phyloP scores from a whole-genome alignment of 2,888 invertebrate species.

The Netelia inedita region DNA sequence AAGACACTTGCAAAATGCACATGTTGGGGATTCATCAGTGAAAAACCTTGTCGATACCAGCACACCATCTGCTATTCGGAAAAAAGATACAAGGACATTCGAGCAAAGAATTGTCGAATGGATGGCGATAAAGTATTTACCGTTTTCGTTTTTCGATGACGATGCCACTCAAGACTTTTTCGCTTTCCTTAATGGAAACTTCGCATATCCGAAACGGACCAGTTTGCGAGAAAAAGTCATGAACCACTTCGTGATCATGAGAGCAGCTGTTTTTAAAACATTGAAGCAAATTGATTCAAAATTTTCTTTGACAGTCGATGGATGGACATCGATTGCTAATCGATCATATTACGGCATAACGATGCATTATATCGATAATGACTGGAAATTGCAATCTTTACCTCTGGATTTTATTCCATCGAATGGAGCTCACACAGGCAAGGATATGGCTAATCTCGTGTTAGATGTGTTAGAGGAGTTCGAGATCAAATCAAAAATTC shows the following conservation, averaged over 20 bases:
- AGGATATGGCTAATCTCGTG: conserved; percentile 63
- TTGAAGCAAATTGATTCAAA: conserved; percentile 56
- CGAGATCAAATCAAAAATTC: conserved; percentile 40
- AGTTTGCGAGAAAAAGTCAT: conserved; percentile 48
- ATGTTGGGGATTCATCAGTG: conserved; percentile 20
- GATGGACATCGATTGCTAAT: conserved; percentile 61
- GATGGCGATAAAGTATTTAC: conserved; percentile 43
- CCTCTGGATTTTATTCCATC: conserved; percentile 70
- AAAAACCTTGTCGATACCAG: background rate
- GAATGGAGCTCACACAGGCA: conserved; percentile 57
- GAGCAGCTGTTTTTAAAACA: conserved; percentile 39
- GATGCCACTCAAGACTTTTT: conserved; percentile 43
- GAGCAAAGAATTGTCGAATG: conserved; percentile 32
- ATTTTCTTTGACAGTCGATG: conserved; percentile 68
- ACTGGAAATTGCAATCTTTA: conserved; percentile 68
- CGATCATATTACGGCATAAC: conserved; percentile 62
- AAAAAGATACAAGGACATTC: conserved; percentile 8
- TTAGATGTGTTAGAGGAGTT: conserved; percentile 43
- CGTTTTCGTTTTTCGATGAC: conserved; percentile 42
- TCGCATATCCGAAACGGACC: conserved; percentile 38
- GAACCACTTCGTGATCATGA: conserved; percentile 27
- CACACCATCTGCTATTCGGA: no score
- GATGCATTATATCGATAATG: conserved; percentile 65
- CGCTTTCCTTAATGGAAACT: conserved; percentile 31
- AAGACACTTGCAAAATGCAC: conserved; percentile 41